Conservation (phyloP, 2,797 vertebrate species). For the Peromyscus nudipes region DNA sequence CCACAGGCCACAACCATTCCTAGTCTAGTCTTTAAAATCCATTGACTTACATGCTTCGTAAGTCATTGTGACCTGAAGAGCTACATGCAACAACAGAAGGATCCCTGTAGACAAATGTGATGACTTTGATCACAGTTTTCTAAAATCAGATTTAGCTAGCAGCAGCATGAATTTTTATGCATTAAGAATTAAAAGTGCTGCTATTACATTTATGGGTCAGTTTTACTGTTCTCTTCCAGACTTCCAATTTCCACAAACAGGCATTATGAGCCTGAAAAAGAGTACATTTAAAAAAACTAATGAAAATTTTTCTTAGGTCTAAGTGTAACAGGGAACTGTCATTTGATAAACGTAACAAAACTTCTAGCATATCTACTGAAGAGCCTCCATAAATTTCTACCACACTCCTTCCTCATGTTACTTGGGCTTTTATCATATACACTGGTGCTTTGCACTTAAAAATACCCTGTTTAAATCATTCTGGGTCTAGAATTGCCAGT, state of each 20-base stretch:
- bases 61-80: conserved; percentile 7
- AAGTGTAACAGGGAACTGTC: conserved; percentile 49
- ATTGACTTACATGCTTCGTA: not conserved
- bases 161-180: conserved; percentile 5
- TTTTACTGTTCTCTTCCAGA: conserved; percentile 24
- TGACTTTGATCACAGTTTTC: not conserved
- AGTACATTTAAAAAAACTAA: conserved; percentile 27
- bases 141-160: conserved; percentile 1
- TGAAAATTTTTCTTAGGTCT: conserved; percentile 15
- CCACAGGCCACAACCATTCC: not conserved
- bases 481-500: not conserved
- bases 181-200: conserved; percentile 26
- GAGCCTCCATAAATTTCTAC: not conserved
- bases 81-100: conserved; percentile 13
- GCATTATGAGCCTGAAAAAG: conserved; percentile 35
- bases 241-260: conserved; percentile 30
- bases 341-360: conserved; percentile 44
- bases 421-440: conserved; percentile 24
- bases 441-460: conserved; percentile 43
- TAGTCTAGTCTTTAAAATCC: conserved; percentile 30
- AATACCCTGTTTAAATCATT: not conserved
- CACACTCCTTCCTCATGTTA: conserved; percentile 7
- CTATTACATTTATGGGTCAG: conserved; percentile 36
- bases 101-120: not conserved
- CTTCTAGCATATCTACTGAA: not conserved